Base-by-base conservation (phyloP, 2,797 vertebrate genomes). In the Synanceia verrucosa region DNA sequence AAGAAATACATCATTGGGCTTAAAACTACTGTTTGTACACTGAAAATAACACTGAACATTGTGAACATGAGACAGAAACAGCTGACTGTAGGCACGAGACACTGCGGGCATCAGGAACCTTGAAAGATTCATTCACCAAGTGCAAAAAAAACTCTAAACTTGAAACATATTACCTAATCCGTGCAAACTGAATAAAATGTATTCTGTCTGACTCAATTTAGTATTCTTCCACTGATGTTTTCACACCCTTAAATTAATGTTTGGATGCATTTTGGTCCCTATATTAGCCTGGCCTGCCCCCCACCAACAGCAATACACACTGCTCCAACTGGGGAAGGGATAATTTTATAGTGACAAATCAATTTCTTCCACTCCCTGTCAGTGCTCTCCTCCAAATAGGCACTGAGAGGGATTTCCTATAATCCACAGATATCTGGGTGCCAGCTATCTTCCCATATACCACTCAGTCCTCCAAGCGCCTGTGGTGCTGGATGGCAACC, bases 301-400 rank as follows among this genome's bases (percentile, higher is more conserved):
- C 68, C 57, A 48, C 73, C 51, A 71, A 55, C 39, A 73, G 51
- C 64, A 78, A 78, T 60, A 65, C 73, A 52, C 77, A 48, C 61
- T 46, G 39, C 64, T 65, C 70, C 76, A 57, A 56, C 67, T n/a
- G 36, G 61, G 60, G 71, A 70, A 66, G 23, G 58, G 74, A 83
- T 81, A n/a, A 78, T 76, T 85, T 82, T 71, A 80, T 74, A 76
- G 79, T 83, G 82, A 87, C 86, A 81, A 87, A 89, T 86, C 71
- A 73, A 85, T 87, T 85, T 63, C 44, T 79, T 73, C 43, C 67
- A 34, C 73, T 76, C 68, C 57, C 55, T 52, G 61, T 81, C 78
- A 76, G 64, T 81, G 46, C 72, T 67, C 72, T 78, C 60, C 57
- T 67, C 68, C 63, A 64, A 78, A 77, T 78, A 78, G 59, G 46